Percentiles rank a stretch among this genome's conserved stretches.
Evolutionary conservation across 2,888 invertebrate genomes (phyloP).

Genomic region (Scotopteryx bipunctaria): DNA sequence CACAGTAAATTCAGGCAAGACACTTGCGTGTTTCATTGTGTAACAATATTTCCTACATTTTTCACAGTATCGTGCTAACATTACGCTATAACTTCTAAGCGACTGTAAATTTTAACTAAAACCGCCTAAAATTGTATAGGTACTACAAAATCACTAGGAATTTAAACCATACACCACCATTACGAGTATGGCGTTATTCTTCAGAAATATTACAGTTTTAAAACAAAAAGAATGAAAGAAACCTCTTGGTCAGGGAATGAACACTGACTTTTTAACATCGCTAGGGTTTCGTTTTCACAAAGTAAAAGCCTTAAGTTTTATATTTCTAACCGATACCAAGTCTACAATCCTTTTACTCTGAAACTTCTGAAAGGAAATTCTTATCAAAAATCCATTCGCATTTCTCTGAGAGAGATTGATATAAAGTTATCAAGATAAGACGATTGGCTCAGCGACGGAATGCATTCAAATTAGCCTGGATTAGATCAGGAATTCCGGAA

Average conservation of each 20-base stretch:
- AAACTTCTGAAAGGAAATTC: not conserved
- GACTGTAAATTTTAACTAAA: constrained; percentile 10
- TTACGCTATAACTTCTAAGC: constrained; percentile 10
- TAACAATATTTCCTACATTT: constrained; percentile 13
- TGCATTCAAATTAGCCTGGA: constrained; percentile 37
- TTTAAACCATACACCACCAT: not conserved
- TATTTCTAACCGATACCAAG: not conserved
- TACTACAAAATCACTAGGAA: constrained; percentile 2
- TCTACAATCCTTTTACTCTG: not conserved
- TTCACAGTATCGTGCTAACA: constrained; percentile 7
- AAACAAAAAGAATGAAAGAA: too few relatives aligned
- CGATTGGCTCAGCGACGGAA: constrained; percentile 30
- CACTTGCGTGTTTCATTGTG: not conserved
- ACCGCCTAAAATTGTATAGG: too few relatives aligned
- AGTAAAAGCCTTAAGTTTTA: not conserved
- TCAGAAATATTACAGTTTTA: too few relatives aligned
- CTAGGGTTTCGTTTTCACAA: too few relatives aligned
- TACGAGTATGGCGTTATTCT: too few relatives aligned
- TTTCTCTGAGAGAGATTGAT: constrained; percentile 25
- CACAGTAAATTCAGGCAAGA: not conserved
- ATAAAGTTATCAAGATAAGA: constrained; percentile 35
- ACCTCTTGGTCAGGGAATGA: too few relatives aligned
- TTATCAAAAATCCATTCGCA: constrained; percentile 26
- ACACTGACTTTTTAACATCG: too few relatives aligned
- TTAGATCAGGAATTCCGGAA: constrained; percentile 20